Base-by-base conservation (phyloP, 2,113 vertebrate species). In the Hippocampus zosterae region DNA sequence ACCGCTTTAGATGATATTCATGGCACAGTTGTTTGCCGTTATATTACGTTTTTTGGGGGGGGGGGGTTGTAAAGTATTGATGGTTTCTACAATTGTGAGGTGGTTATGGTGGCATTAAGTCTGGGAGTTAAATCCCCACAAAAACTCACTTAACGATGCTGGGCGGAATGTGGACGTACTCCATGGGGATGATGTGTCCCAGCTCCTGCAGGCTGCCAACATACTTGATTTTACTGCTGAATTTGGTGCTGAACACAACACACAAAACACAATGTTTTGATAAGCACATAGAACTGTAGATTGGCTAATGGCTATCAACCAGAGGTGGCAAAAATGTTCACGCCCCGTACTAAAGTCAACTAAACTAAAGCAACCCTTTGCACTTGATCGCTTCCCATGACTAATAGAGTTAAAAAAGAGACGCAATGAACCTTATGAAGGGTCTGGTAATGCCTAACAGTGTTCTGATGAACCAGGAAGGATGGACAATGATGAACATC, bases 211-310 rank as follows among this genome's bases (percentile, higher is more conserved):
- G 81, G 0, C 92, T 96, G 75, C 83, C 91, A 65, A 96, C 93
- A 0, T 97, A 98, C 70, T 93, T 94, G 88, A 98, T 96, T 79
- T 98, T 98, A 88, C 94, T 98, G 91, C 94, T 96, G 91, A 98
- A 98, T 80, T 98, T 98, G 10, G 95, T 95, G 77, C 96, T 98
- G 86, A 37, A 66, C 33, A 37, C 33, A 37, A 37, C 33, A 37
- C 33, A 71, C 80, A 72, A 72, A 53, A n/a, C 27, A 50, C 18
- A 44, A 42, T 64, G 37, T 41, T 23, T 37, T 57, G 23, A 57
- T 12, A 57, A 57, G 4, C 15, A 2, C 1, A 18, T 8, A 8
- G 5, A 55, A 55, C 8, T 55, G 21, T 9, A 21, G 9, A 23
- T 11, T 9, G 21, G 8, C 5, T 23, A n/a, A 53, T n/a, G 21